Base-by-base conservation (phyloP, 1,140 invertebrate species). In the Brachionus manjavacas region DNA sequence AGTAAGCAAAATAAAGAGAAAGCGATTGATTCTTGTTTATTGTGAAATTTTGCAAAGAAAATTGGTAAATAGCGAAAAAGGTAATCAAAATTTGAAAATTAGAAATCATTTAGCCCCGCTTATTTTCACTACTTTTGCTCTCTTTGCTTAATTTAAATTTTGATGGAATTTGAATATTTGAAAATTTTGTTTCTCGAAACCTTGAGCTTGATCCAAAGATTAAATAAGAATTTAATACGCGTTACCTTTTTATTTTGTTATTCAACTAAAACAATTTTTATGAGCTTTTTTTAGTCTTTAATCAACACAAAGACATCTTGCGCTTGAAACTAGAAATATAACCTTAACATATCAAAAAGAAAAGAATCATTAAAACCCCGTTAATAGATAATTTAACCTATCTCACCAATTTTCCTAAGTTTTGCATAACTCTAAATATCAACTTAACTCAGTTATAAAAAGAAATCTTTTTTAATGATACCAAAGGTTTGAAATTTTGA, bases 321-420 rank as follows among this genome's bases (percentile, higher is more conserved):
- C 23, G 66, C 68, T 72, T 11, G 31, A 72, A 60, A 72, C 68
- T 41, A 72, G 68, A 72, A 72, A 72, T 72, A 72, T 72, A 72
- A 76, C 72, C 72, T 76, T 76, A 76, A 76, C 39, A 76, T 28
- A 76, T 14, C 25, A 76, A 76, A 74, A 49, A 12, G 41, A 76
- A 76, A 25, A 76, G 72, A 49, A 76, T 76, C 72, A 76, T 76
- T 76, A 76, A 76, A 76, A 76, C 72, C 41, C 43, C 43, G 39
- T 76, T 49, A 76, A 76, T 76, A 76, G 72, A 76, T 76, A 76
- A 76, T 76, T 76, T 76, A 76, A 76, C 72, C 72, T 76, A 76
- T 76, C 72, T 76, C 43, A 49, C 41, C 72, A 76, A 49, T 52
- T 76, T 60, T 60, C 52, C 52, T 76, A 49, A 49, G 39, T 76